Percentiles rank a stretch among this genome's conserved stretches.
Evolutionary conservation across 2,797 vertebrate species (phyloP).

Genomic region (Mycteria americana): DNA sequence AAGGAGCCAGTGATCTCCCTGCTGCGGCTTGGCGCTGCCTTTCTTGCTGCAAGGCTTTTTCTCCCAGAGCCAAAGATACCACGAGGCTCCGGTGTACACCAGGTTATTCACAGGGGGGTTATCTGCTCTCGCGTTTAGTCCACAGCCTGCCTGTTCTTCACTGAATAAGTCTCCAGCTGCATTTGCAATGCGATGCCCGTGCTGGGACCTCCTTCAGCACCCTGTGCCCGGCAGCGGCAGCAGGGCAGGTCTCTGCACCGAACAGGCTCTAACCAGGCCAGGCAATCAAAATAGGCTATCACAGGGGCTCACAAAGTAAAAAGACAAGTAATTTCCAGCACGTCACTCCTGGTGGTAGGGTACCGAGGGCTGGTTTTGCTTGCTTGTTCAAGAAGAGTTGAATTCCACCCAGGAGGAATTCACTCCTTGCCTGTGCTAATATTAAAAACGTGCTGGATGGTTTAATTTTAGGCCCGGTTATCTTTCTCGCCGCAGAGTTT

Average conservation of each 20-base stretch:
- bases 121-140: neutral
- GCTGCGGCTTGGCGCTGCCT: neutral
- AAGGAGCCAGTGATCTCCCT: neutral
- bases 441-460: neutral
- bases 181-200: neutral
- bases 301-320: neutral
- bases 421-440: neutral
- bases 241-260: neutral
- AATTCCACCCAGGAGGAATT: neutral
- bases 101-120: neutral
- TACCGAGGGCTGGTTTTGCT: neutral
- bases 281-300: too few relatives aligned
- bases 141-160: neutral
- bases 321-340: neutral
- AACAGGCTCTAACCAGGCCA: neutral
- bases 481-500: neutral
- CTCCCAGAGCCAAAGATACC: neutral
- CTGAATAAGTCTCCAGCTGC: neutral
- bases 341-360: rapidly evolving
- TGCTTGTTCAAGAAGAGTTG: neutral
- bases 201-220: neutral
- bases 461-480: slow-evolving; percentile 24
- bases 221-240: rapidly evolving
- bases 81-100: neutral
- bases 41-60: neutral